Percentiles rank a stretch among this genome's conserved stretches.
Conservation (phyloP, 1,140 invertebrate species). For the Philotrypesis tridentata region DNA sequence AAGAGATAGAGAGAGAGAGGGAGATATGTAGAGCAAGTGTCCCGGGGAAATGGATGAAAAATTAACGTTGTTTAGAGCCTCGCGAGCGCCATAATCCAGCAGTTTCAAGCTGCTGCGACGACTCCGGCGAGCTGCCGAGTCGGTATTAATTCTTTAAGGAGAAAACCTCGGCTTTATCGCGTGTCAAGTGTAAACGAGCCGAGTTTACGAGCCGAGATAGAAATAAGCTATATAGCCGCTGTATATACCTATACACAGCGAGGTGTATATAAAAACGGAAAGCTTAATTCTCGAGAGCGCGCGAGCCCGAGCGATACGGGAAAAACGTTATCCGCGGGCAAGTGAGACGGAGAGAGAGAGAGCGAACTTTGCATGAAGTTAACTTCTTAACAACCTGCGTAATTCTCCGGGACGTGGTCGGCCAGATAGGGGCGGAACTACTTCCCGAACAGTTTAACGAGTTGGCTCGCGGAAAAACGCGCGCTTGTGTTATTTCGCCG, state of each 20-base stretch:
- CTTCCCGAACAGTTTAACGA: conserved; percentile 26
- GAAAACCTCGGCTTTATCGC: conserved; percentile 35
- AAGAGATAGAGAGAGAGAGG: too few species aligned
- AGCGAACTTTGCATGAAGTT: conserved; percentile 32
- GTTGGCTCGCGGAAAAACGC: background rate
- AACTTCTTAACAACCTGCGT: conserved; percentile 34
- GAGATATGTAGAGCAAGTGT: too few species aligned
- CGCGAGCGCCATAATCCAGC: too few species aligned
- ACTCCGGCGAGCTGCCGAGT: background rate
- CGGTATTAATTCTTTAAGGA: background rate
- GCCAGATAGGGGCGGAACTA: conserved; percentile 25
- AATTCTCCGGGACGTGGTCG: conserved; percentile 11
- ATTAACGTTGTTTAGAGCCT: too few species aligned
- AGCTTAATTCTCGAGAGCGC: conserved; percentile 28
- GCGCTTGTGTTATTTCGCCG: background rate
- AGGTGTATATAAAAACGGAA: conserved; percentile 17
- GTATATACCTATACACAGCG: too few species aligned
- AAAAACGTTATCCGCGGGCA: background rate
- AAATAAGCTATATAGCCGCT: conserved; percentile 3
- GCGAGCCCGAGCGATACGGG: background rate
- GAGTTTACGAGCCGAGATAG: conserved; percentile 35
- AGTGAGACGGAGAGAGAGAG: background rate
- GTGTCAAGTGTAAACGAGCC: conserved; percentile 30
- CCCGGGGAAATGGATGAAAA: too few species aligned
- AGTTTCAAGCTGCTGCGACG: too few species aligned